These are phyloP conservation scores for Hemaris fuciformis DNA, from an alignment of 2,888 invertebrate genomes.

Conservation along the genomic window DNA sequence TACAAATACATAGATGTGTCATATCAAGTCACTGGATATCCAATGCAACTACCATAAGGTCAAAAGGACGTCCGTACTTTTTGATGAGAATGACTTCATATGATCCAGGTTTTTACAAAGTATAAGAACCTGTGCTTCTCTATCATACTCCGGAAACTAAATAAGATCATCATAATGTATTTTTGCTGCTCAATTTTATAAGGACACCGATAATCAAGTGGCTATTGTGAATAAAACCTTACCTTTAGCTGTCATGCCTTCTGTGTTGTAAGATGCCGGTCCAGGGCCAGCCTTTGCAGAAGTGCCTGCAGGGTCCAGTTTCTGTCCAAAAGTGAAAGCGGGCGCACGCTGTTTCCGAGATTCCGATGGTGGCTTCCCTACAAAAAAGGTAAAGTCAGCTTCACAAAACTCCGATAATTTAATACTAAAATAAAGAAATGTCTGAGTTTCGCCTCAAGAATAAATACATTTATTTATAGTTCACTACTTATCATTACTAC, in stretches of 20 bases:
- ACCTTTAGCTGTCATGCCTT: slow-evolving; percentile 92
- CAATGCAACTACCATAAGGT: too few relatives aligned
- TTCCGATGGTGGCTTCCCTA: slow-evolving; percentile 89
- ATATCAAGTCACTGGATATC: too few relatives aligned
- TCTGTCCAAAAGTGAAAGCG: slow-evolving; percentile 90
- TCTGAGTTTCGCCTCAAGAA: neutral
- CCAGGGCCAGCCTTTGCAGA: slow-evolving; percentile 88
- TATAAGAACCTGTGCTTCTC: too few relatives aligned
- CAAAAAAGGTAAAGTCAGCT: slow-evolving; percentile 20
- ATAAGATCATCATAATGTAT: too few relatives aligned
- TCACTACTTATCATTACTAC: neutral
- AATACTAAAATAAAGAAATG: neutral
- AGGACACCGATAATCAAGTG: neutral
- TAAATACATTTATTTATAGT: neutral
- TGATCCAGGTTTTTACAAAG: too few relatives aligned
- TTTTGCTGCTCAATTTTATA: neutral
- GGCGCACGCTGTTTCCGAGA: slow-evolving; percentile 90
- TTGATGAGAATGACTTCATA: too few relatives aligned
- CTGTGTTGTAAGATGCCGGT: slow-evolving; percentile 94
- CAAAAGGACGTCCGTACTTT: too few relatives aligned
- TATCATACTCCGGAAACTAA: too few relatives aligned
- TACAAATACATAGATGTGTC: too few relatives aligned
- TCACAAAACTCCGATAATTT: too few relatives aligned
- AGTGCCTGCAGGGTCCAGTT: slow-evolving; percentile 75
- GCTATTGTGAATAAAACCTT: slow-evolving; percentile 25